phyloP scores from a whole-genome alignment of 2,113 vertebrate species.

The Chionodraco myersi region DNA sequence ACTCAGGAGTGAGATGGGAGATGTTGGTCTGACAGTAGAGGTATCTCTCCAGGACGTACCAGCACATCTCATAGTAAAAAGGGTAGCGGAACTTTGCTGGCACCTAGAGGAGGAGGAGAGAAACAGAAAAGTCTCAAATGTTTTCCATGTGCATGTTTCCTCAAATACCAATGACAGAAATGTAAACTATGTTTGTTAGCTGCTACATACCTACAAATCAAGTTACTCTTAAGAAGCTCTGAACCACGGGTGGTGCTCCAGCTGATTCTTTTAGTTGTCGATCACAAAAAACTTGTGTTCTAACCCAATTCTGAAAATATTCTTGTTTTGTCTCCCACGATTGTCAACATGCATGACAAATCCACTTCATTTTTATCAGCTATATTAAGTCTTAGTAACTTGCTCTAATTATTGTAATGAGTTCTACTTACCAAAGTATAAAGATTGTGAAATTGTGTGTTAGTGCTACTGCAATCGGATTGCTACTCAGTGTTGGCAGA shows the following conservation, averaged over 20 bases:
- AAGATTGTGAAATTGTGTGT: background rate
- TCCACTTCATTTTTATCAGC: background rate
- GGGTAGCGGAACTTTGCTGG: constrained; percentile 98
- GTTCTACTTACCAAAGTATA: background rate
- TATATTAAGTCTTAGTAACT: background rate
- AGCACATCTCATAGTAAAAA: constrained; percentile 99
- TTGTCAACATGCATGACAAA: too few species aligned
- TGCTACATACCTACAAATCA: too few species aligned
- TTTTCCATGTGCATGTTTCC: background rate
- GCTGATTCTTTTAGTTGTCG: too few species aligned
- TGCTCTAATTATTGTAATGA: background rate
- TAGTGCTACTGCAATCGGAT: too few species aligned
- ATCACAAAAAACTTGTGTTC: too few species aligned
- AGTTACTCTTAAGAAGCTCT: background rate
- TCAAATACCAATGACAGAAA: background rate
- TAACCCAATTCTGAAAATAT: too few species aligned
- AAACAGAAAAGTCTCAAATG: background rate
- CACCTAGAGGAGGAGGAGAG: constrained; percentile 84
- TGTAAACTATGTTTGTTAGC: too few species aligned
- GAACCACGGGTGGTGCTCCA: too few species aligned
- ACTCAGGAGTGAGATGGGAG: constrained; percentile 95
- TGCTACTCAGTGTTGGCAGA: background rate
- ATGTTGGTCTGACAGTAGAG: constrained; percentile 94
- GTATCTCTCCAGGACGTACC: constrained; percentile 97
- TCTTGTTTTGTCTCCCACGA: too few species aligned